Percentiles rank a stretch among this genome's conserved stretches.
Conservation (phyloP, 2,113 vertebrate genomes). For the Tetraodon nigroviridis region DNA sequence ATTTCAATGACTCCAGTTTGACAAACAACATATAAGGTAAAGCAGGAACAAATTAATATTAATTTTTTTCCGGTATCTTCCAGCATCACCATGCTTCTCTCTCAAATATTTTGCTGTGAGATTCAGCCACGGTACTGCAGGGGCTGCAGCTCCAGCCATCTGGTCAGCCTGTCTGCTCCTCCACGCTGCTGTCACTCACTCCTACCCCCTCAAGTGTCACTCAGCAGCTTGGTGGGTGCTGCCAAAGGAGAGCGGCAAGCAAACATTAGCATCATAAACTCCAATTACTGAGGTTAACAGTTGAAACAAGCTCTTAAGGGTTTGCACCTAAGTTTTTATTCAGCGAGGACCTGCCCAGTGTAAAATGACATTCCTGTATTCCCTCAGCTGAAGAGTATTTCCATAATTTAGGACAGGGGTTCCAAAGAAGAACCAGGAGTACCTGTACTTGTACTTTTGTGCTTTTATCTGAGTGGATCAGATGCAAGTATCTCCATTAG, state of each 20-base stretch:
- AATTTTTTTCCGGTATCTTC: conserved; percentile 6
- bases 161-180: conserved; percentile 66
- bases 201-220: conserved; percentile 68
- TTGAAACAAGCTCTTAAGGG: conserved; percentile 55
- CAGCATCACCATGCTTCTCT: conserved; percentile 16
- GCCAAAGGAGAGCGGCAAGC: conserved; percentile 47
- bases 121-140: conserved; percentile 57
- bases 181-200: conserved; percentile 63
- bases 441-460: too few relatives aligned
- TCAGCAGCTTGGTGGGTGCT: conserved; percentile 57
- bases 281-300: conserved; percentile 56
- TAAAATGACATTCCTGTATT: background rate
- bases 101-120: conserved; percentile 43
- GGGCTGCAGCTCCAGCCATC: conserved; percentile 67
- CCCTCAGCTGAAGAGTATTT: too few relatives aligned
- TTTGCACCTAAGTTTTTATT: conserved; percentile 46
- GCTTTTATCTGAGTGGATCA: too few relatives aligned
- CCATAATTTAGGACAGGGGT: too few relatives aligned
- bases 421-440: too few relatives aligned
- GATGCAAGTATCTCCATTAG: too few relatives aligned
- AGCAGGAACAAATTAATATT: conserved; percentile 8
- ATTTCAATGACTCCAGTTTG: background rate
- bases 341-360: background rate
- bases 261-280: conserved; percentile 57
- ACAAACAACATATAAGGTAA: background rate